Evolutionary conservation across 2,888 invertebrate species (phyloP), one percentile per base, ranked within the genome.

Genomic region (Camponotus fellah): DNA sequence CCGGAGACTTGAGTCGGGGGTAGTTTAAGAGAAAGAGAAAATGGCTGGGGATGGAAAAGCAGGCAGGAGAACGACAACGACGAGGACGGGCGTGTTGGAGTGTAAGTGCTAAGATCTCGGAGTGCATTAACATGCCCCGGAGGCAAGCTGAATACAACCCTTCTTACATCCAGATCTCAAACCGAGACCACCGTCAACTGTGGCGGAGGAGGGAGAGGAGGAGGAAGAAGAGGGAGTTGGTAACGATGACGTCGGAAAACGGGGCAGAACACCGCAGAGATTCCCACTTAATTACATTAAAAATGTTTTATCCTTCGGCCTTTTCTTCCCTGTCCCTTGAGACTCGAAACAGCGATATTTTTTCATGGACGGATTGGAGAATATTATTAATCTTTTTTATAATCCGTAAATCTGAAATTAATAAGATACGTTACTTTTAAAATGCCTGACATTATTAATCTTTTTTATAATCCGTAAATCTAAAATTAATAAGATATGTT

Each of bases 71-170:
- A 76, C 85, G 88, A 86, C 85, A 85, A 85, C 74, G 86, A 88
- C 68, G 72, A 84, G 86, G 88, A 88, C 85, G 82, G 86, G 94
- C 94, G 95, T 94, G 94, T 94, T 92, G 90, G 94, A 94, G 95
- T 94, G 95, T 95, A 95, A 95, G 94, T 95, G 94, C 94, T 94
- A 95, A 95, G 95, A 95, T 94, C 94, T 93, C 89, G 91, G 93
- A 95, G 95, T 95, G 94, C 95, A 95, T 95, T 95, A 95, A 95
- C 94, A 94, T 94, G 94, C 94, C 95, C 93, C 88, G 91, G 89
- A 94, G 94, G 94, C 94, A 92, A 93, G 93, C 93, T 91, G 94
- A 92, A 92, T 94, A 95, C 94, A 95, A 95, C 95, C 94, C 95
- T 95, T 95, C 95, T 95, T 95, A 95, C 94, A 93, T 93, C 93